Evolutionary conservation across 2,888 invertebrate genomes (phyloP).

Genomic region (Lycophotia porphyrea): DNA sequence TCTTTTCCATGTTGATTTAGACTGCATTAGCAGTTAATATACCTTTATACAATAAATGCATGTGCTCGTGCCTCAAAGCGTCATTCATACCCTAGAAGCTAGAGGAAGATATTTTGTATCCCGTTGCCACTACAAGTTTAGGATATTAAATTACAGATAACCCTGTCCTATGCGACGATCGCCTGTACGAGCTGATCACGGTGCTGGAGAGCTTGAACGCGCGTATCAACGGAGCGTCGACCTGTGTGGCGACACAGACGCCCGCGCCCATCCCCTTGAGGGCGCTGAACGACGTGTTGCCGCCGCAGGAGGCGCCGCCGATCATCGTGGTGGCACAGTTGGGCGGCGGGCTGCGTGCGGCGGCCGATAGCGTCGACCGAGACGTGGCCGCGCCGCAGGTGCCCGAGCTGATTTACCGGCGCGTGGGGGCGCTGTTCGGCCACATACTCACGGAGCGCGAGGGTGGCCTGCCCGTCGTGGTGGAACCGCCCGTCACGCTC

Average conservation of each 20-base stretch:
- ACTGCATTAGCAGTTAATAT: not conserved
- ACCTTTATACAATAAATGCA: not conserved
- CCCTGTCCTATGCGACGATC: conserved; percentile 94
- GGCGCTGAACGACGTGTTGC: conserved; percentile 82
- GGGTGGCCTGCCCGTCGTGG: conserved; percentile 81
- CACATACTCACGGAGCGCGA: conserved; percentile 83
- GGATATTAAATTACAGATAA: conserved; percentile 91
- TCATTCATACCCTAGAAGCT: conserved; percentile 1
- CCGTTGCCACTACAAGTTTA: conserved; percentile 47
- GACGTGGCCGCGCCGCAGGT: conserved; percentile 68
- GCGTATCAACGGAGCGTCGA: conserved; percentile 92
- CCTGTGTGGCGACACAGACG: conserved; percentile 85
- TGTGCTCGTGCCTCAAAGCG: not conserved
- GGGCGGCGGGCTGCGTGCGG: conserved; percentile 69
- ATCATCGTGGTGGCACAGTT: conserved; percentile 80
- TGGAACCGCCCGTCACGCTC: conserved; percentile 86
- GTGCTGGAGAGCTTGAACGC: conserved; percentile 93
- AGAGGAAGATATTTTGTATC: conserved; percentile 10
- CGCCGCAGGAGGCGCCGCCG: conserved; percentile 74
- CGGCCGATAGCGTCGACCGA: conserved; percentile 68
- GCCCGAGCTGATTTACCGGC: conserved; percentile 78
- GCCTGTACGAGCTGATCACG: conserved; percentile 92
- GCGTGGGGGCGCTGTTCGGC: conserved; percentile 83
- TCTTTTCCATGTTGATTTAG: not conserved
- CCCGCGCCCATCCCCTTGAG: conserved; percentile 80